Evolutionary conservation across 2,797 vertebrate species (phyloP).

Genomic region (Tangara arthus): DNA sequence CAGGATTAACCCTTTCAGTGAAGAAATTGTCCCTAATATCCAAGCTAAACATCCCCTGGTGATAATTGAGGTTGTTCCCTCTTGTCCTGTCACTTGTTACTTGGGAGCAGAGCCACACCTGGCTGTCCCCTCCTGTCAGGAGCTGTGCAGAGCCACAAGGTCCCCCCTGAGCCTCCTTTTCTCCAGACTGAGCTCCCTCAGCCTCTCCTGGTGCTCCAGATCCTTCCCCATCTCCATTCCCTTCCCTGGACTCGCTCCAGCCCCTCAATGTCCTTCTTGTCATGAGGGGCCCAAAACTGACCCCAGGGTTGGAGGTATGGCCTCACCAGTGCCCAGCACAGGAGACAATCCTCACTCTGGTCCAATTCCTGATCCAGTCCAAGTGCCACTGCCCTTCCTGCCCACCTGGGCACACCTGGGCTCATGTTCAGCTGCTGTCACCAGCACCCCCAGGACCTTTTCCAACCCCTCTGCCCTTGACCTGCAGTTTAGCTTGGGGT

Average conservation of each 20-base stretch:
- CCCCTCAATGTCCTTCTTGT: neutral
- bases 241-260: fast-evolving
- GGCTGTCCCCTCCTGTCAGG: neutral
- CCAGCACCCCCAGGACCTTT: neutral
- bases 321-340: neutral
- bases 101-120: fast-evolving
- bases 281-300: fast-evolving
- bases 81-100: fast-evolving
- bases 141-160: neutral
- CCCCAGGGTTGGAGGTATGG: fast-evolving
- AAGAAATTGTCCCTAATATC: neutral
- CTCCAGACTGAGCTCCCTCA: neutral
- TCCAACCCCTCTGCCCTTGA: neutral
- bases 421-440: fast-evolving
- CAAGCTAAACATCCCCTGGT: neutral
- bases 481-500: fast-evolving
- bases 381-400: neutral
- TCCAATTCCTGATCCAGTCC: neutral
- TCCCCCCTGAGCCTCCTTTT: neutral
- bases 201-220: fast-evolving
- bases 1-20: neutral
- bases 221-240: fast-evolving
- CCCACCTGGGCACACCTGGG: neutral
- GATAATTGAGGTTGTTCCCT: fast-evolving
- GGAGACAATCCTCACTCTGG: neutral